A percentile compares a stretch with the other conserved stretches of the same genome.
These are phyloP conservation scores for Bilobella aurantiaca DNA, from an alignment of 1,140 invertebrate genomes.

Conservation along the genomic window DNA sequence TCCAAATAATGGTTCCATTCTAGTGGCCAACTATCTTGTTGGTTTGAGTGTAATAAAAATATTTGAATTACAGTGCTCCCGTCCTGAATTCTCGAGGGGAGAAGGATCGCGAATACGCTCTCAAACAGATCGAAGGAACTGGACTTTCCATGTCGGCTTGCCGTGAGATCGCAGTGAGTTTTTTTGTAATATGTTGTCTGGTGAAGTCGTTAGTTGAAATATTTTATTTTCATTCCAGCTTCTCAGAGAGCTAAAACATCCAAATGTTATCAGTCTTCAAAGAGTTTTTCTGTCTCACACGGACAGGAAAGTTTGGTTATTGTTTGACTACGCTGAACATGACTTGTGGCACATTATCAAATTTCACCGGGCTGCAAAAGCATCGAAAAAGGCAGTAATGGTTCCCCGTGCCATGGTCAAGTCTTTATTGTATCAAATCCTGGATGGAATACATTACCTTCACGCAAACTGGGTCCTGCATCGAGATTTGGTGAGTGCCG, in stretches of 20 bases:
- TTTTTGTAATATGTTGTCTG: background rate
- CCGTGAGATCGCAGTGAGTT: constrained; percentile 91
- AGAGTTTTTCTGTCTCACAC: constrained; percentile 94
- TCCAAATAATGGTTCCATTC: no score
- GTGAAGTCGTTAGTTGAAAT: no score
- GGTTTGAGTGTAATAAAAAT: no score
- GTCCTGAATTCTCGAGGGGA: constrained; percentile 49
- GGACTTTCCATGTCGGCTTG: constrained; percentile 99
- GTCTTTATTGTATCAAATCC: constrained; percentile 93
- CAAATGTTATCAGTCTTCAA: constrained; percentile 95
- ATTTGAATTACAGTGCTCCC: no score
- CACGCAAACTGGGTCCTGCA: constrained; percentile 99
- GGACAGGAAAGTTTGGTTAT: constrained; percentile 92
- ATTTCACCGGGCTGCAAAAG: constrained; percentile 95
- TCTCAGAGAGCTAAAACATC: constrained; percentile 92
- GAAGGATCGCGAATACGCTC: constrained; percentile 63
- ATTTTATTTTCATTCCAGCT: constrained; percentile 53
- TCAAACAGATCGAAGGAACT: constrained; percentile 98
- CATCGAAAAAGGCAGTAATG: constrained; percentile 92
- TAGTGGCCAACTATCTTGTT: no score
- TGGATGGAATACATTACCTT: constrained; percentile 98
- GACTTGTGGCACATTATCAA: constrained; percentile 99
- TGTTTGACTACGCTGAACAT: constrained; percentile 99
- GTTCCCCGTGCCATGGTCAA: constrained; percentile 96
- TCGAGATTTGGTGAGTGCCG: constrained; percentile 87